These are phyloP conservation scores for Pyrocoelia pectoralis DNA, from an alignment of 2,888 invertebrate species.

Conservation along the genomic window DNA sequence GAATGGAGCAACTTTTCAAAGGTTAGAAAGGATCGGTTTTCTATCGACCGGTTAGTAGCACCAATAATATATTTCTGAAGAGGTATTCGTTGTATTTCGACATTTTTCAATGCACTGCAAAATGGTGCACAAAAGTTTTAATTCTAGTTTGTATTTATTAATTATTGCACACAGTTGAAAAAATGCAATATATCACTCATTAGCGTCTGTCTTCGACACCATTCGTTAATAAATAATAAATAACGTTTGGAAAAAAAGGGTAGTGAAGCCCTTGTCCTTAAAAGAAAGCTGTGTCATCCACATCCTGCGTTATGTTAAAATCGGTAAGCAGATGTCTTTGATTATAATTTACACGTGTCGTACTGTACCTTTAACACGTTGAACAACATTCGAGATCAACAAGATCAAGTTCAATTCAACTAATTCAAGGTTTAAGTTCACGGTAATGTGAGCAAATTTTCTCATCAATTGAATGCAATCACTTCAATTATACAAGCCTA, in stretches of 20 bases:
- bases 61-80: too few species aligned
- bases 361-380: constrained; percentile 9
- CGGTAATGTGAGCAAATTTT: background rate
- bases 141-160: too few species aligned
- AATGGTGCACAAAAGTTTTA: too few species aligned
- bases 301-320: constrained; percentile 42
- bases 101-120: too few species aligned
- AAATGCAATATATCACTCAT: too few species aligned
- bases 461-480: background rate
- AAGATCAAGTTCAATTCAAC: constrained; percentile 7
- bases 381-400: constrained; percentile 1
- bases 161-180: too few species aligned
- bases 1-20: too few species aligned
- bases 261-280: constrained; percentile 16
- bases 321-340: constrained; percentile 36
- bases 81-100: too few species aligned
- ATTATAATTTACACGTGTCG: constrained; percentile 39
- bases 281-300: constrained; percentile 26
- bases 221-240: background rate
- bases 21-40: too few species aligned
- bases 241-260: constrained; percentile 16
- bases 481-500: background rate
- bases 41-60: too few species aligned
- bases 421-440: constrained; percentile 2
- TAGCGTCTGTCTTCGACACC: too few species aligned